Evolutionary conservation across 1,140 invertebrate species (phyloP).

Genomic region (Heliconius hewitsoni): DNA sequence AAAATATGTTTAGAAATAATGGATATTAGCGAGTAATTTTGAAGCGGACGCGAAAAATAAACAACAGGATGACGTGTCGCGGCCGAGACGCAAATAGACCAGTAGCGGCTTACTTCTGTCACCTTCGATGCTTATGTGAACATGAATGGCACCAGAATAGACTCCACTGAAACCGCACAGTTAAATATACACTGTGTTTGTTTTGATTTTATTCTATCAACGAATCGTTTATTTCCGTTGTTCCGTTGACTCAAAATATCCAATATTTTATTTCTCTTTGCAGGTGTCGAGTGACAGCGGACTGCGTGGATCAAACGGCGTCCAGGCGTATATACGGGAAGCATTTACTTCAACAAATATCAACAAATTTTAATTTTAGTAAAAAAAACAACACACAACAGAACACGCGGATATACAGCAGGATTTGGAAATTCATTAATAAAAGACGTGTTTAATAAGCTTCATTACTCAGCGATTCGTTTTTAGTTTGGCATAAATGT

Average conservation of each 20-base stretch:
- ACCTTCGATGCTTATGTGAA: slow-evolving; percentile 48
- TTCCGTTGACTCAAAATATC: slow-evolving; percentile 1
- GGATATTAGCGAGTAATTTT: slow-evolving; percentile 51
- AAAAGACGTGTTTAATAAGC: slow-evolving; percentile 35
- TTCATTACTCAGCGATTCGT: slow-evolving; percentile 36
- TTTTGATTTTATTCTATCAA: slow-evolving; percentile 51
- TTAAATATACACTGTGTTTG: slow-evolving; percentile 56
- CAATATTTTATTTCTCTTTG: slow-evolving; percentile 17
- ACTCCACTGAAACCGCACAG: slow-evolving; percentile 48
- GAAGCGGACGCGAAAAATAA: slow-evolving; percentile 55
- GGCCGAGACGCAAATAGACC: slow-evolving; percentile 57
- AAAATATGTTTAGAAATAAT: slow-evolving; percentile 32
- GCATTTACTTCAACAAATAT: slow-evolving; percentile 18
- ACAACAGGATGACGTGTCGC: slow-evolving; percentile 50
- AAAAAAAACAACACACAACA: slow-evolving; percentile 13
- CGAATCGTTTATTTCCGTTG: slow-evolving; percentile 47
- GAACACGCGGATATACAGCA: slow-evolving; percentile 35
- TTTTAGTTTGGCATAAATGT: slow-evolving; percentile 14
- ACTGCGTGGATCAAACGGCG: slow-evolving; percentile 6
- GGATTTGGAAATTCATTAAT: slow-evolving; percentile 38
- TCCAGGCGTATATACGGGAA: background rate
- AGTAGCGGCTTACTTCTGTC: slow-evolving; percentile 48
- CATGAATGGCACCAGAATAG: slow-evolving; percentile 64
- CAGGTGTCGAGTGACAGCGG: slow-evolving; percentile 3
- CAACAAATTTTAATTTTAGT: slow-evolving; percentile 13